Evolutionary conservation across 1,140 invertebrate species (phyloP).

Genomic region (Hypsibius dujardini): DNA sequence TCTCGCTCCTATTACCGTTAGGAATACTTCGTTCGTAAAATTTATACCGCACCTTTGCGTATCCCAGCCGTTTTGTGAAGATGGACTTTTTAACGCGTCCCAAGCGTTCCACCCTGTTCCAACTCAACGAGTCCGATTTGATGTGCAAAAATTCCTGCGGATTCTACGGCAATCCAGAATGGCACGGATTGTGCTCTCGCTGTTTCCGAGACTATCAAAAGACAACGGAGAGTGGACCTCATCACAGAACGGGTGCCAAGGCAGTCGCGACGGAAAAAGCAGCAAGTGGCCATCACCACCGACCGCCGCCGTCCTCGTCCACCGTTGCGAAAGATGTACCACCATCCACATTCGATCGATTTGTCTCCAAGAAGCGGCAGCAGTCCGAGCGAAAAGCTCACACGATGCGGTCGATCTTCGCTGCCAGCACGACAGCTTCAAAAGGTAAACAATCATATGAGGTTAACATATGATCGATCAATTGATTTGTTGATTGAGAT

Average conservation of each 20-base stretch:
- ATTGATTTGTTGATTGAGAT: background rate
- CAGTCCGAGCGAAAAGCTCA: slow-evolving; percentile 63
- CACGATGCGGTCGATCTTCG: slow-evolving; percentile 56
- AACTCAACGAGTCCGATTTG: slow-evolving; percentile 64
- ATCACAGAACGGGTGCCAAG: background rate
- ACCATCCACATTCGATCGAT: slow-evolving; percentile 47
- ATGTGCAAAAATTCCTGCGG: slow-evolving; percentile 88
- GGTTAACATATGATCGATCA: background rate
- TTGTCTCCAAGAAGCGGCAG: slow-evolving; percentile 66
- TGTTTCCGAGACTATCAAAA: slow-evolving; percentile 42
- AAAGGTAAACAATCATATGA: slow-evolving; percentile 12
- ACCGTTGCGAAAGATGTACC: slow-evolving; percentile 26
- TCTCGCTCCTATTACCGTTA: too few relatives aligned
- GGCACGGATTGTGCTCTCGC: slow-evolving; percentile 89
- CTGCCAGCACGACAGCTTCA: slow-evolving; percentile 40
- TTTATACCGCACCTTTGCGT: too few relatives aligned
- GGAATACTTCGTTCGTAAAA: too few relatives aligned
- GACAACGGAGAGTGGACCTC: slow-evolving; percentile 20
- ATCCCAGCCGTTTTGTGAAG: too few relatives aligned
- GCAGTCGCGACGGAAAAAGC: slow-evolving; percentile 7
- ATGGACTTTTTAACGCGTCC: background rate
- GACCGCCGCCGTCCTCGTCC: slow-evolving; percentile 14
- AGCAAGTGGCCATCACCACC: slow-evolving; percentile 3
- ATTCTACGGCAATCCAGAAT: slow-evolving; percentile 87
- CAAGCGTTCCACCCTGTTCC: slow-evolving; percentile 29